These are phyloP conservation scores for Ormyrus labotus DNA, from an alignment of 2,888 invertebrate species.

Conservation along the genomic window DNA sequence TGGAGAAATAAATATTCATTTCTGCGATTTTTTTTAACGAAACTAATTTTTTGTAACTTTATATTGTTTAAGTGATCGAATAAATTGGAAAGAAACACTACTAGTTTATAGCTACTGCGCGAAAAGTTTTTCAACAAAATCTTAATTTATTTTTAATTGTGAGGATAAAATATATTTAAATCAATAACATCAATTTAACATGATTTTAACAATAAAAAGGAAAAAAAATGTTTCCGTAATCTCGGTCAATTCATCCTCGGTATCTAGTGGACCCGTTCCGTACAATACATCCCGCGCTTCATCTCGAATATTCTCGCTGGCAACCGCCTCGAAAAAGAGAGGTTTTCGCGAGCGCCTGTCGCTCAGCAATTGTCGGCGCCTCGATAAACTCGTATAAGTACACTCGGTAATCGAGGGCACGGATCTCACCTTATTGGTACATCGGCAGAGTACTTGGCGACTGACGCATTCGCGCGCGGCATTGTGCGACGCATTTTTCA, in stretches of 20 bases:
- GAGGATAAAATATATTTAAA: too few species aligned
- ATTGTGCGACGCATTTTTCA: conserved; percentile 30
- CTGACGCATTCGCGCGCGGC: conserved; percentile 25
- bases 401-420: conserved; percentile 64
- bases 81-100: not conserved
- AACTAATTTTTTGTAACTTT: conserved; percentile 10
- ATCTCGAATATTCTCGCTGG: too few species aligned
- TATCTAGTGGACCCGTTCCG: not conserved
- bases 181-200: too few species aligned
- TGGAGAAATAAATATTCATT: conserved; percentile 15
- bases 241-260: not conserved
- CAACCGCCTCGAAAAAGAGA: not conserved
- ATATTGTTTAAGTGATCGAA: conserved; percentile 4
- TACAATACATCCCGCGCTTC: not conserved
- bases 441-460: conserved; percentile 46
- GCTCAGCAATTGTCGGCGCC: not conserved
- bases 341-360: not conserved
- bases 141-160: too few species aligned
- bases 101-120: too few species aligned
- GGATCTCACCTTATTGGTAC: conserved; percentile 69
- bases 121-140: too few species aligned
- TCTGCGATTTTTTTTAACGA: conserved; percentile 23
- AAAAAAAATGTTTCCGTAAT: not conserved
- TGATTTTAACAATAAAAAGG: too few species aligned
- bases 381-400: conserved; percentile 55